Evolutionary conservation across 2,797 vertebrate genomes (phyloP).

Genomic region (Botia kubotai): DNA sequence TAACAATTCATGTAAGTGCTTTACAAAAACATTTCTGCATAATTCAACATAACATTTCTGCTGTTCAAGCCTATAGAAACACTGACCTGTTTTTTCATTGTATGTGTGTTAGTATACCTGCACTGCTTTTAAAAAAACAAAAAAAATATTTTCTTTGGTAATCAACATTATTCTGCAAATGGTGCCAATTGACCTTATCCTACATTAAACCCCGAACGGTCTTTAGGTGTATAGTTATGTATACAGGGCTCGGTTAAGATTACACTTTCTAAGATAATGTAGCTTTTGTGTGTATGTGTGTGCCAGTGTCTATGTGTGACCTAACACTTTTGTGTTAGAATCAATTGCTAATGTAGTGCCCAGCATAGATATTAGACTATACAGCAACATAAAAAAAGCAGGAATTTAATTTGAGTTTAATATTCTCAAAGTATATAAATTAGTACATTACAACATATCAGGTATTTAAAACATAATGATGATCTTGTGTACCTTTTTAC

Average conservation of each 20-base stretch:
- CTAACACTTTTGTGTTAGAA: conserved; percentile 19
- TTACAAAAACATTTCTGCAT: neutral
- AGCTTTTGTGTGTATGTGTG: conserved; percentile 18
- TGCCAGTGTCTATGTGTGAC: conserved; percentile 15
- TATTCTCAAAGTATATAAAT: neutral
- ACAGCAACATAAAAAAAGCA: conserved; percentile 18
- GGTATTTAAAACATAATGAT: conserved; percentile 66
- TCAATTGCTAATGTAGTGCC: neutral
- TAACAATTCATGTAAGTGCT: neutral
- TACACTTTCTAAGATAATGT: conserved; percentile 1
- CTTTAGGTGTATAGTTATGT: neutral
- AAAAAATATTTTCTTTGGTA: neutral
- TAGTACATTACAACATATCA: conserved; percentile 66
- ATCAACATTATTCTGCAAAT: too few relatives aligned
- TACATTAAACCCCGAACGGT: neutral
- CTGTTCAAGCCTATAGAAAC: neutral
- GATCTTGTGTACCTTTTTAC: conserved; percentile 58
- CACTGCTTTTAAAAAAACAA: neutral
- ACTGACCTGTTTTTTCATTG: neutral
- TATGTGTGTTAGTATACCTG: neutral
- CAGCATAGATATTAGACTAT: neutral
- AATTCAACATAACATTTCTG: neutral
- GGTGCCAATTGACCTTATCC: neutral
- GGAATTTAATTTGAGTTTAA: neutral
- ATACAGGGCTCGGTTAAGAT: conserved; percentile 2